phyloP scores from a whole-genome alignment of 1,140 invertebrate species.

The Drosophila parvula region DNA sequence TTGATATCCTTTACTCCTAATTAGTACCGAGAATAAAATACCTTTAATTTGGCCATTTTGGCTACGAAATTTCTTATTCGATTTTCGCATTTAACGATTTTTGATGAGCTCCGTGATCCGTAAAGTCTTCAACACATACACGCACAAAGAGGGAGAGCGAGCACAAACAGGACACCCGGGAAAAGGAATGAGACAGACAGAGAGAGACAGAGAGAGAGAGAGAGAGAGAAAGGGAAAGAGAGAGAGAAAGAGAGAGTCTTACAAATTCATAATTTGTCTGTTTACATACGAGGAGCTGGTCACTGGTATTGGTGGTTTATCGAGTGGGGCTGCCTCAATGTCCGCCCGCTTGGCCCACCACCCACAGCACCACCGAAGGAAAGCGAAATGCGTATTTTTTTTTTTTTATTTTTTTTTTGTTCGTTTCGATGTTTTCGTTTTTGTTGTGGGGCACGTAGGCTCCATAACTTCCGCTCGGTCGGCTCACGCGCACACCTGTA shows the following conservation, averaged over 20 bases:
- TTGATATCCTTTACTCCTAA: not conserved
- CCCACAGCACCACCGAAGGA: conserved; percentile 40
- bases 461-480: conserved; percentile 78
- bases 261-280: conserved; percentile 77
- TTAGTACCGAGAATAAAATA: not conserved
- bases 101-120: conserved; percentile 79
- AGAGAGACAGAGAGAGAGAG: conserved; percentile 32
- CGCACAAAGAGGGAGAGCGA: conserved; percentile 11
- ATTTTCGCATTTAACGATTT: conserved; percentile 79
- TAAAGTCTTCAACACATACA: conserved; percentile 65
- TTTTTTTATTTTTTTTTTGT: conserved; percentile 10
- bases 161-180: conserved; percentile 21
- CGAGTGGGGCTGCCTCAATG: conserved; percentile 71
- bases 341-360: conserved; percentile 60
- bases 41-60: conserved; percentile 31
- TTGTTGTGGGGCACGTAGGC: conserved; percentile 65
- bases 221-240: conserved; percentile 4
- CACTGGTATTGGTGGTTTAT: conserved; percentile 69
- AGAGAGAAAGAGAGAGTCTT: conserved; percentile 53
- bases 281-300: conserved; percentile 64
- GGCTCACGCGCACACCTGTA: conserved; percentile 75
- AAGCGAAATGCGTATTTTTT: conserved; percentile 57
- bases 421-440: conserved; percentile 3
- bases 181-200: not conserved
- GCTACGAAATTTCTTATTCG: conserved; percentile 34